Percentiles rank a stretch among this genome's conserved stretches.
Conservation (phyloP, 2,113 vertebrate species). For the Leptosomus discolor region DNA sequence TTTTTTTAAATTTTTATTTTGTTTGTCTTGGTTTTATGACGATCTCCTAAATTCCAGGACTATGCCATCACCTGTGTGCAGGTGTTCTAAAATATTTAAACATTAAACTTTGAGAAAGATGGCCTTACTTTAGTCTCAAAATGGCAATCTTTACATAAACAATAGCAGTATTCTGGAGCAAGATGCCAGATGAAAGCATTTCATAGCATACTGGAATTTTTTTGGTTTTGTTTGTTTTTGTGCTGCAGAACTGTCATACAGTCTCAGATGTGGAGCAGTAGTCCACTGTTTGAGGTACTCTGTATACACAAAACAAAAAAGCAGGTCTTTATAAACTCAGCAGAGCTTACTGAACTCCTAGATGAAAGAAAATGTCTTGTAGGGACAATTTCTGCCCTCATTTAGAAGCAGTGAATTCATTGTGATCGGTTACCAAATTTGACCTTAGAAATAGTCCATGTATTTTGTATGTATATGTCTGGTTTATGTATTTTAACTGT, state of each 20-base stretch:
- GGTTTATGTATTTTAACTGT: constrained; percentile 38
- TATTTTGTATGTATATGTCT: constrained; percentile 24
- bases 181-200: not conserved
- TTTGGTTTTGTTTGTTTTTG: not conserved
- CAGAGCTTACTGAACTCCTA: not conserved
- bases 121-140: not conserved
- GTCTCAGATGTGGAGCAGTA: not conserved
- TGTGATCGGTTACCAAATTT: constrained; percentile 36
- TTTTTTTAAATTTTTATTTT: no score
- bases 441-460: not conserved
- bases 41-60: not conserved
- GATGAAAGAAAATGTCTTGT: not conserved
- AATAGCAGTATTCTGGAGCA: not conserved
- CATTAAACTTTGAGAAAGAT: not conserved
- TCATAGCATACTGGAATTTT: not conserved
- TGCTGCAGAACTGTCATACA: not conserved
- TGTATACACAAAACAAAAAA: not conserved
- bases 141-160: not conserved
- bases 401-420: constrained; percentile 9
- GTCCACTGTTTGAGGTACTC: not conserved
- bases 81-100: not conserved
- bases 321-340: not conserved
- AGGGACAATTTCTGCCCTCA: not conserved
- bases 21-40: not conserved
- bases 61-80: not conserved